These are phyloP conservation scores for Syngnathus rostellatus DNA, from an alignment of 2,797 vertebrate genomes.

Conservation along the genomic window DNA sequence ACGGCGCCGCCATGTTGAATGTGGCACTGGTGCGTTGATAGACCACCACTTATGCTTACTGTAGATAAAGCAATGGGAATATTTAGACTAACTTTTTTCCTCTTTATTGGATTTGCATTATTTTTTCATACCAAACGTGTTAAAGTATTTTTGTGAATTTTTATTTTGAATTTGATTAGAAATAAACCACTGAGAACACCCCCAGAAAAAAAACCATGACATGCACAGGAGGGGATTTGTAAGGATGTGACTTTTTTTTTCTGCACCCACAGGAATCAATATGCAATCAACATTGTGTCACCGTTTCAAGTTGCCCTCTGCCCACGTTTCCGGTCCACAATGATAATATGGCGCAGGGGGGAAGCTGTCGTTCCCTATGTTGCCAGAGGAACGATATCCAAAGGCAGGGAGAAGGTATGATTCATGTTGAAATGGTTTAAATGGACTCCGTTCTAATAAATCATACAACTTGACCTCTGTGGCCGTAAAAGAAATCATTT, in stretches of 20 bases:
- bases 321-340: constrained; percentile 73
- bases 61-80: background rate
- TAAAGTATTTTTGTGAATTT: background rate
- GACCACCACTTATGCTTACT: background rate
- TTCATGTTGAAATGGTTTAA: background rate
- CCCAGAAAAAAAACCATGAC: background rate
- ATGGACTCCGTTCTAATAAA: background rate
- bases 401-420: constrained; percentile 74
- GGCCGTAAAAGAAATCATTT: background rate
- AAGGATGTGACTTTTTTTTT: background rate
- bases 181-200: background rate
- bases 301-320: constrained; percentile 74
- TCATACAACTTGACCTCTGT: background rate
- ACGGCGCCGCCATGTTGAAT: background rate
- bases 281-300: constrained; percentile 72
- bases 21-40: background rate
- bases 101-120: background rate
- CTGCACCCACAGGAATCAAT: constrained; percentile 72
- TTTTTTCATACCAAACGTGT: background rate
- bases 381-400: constrained; percentile 60
- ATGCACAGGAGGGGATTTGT: background rate
- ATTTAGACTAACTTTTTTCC: background rate
- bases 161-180: background rate
- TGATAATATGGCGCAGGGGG: constrained; percentile 74
- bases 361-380: constrained; percentile 67